A percentile compares a stretch with the other conserved stretches of the same genome.
Conservation (phyloP, 2,113 vertebrate genomes). For the Labeo catla region DNA sequence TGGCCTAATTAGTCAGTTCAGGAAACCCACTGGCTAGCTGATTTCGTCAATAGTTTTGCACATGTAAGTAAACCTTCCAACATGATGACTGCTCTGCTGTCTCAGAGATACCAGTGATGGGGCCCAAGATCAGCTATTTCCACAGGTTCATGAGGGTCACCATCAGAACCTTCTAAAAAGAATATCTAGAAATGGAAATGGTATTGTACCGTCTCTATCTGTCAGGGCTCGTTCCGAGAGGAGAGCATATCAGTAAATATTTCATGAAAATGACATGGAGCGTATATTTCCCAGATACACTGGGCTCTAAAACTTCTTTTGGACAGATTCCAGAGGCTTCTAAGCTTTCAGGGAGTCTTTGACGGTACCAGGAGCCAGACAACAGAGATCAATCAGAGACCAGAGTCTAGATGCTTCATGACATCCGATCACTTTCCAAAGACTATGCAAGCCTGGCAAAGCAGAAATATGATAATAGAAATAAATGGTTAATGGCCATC, state of each 20-base stretch:
- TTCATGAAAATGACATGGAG: conserved; percentile 35
- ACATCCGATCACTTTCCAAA: conserved; percentile 20
- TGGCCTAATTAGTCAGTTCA: background rate
- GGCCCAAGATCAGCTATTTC: background rate
- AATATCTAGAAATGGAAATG: background rate
- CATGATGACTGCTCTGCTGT: background rate
- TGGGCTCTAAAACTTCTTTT: conserved; percentile 38
- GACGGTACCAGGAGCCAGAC: conserved; percentile 37
- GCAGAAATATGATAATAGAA: conserved; percentile 44
- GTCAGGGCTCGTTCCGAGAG: conserved; percentile 1
- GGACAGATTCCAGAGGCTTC: conserved; percentile 44
- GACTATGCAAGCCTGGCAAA: background rate
- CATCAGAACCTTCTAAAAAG: background rate
- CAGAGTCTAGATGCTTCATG: conserved; percentile 22
- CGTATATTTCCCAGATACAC: conserved; percentile 1
- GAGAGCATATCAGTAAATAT: conserved; percentile 41
- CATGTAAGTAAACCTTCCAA: background rate
- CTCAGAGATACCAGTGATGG: background rate
- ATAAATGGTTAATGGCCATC: background rate
- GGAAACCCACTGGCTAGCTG: background rate
- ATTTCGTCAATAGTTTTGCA: background rate
- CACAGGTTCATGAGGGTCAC: background rate
- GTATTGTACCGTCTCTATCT: background rate
- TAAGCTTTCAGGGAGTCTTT: conserved; percentile 12
- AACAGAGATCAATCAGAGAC: conserved; percentile 39